A percentile compares a stretch with the other conserved stretches of the same genome.
These are phyloP conservation scores for Cryptocheilus praepositus DNA, from an alignment of 2,888 invertebrate species.

Conservation along the genomic window DNA sequence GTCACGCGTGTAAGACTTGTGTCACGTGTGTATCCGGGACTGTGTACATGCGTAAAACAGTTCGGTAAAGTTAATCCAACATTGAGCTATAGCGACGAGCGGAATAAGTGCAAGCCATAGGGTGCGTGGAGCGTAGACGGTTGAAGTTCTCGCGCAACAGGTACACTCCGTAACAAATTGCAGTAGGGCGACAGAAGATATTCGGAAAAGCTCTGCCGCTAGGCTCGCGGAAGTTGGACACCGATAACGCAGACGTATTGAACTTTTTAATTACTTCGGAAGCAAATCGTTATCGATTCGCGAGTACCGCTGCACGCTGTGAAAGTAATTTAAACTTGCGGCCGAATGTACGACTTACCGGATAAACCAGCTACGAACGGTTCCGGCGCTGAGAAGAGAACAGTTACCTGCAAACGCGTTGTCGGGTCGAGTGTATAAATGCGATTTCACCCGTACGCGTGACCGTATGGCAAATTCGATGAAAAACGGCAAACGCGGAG, in stretches of 20 bases:
- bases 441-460: too few relatives aligned
- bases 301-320: constrained; percentile 16
- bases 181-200: constrained; percentile 7
- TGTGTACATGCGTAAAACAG: neutral
- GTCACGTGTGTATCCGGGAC: neutral
- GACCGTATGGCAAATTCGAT: too few relatives aligned
- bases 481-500: neutral
- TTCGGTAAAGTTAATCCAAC: too few relatives aligned
- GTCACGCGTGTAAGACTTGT: neutral
- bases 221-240: neutral
- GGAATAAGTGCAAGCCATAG: neutral
- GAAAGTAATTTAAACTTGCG: constrained; percentile 50
- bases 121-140: neutral
- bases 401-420: too few relatives aligned
- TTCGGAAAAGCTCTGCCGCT: neutral
- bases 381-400: too few relatives aligned
- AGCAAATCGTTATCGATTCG: constrained; percentile 38
- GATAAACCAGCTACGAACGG: too few relatives aligned
- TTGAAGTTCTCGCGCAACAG: constrained; percentile 16
- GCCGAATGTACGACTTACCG: neutral
- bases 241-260: constrained; percentile 13
- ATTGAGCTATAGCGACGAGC: too few relatives aligned
- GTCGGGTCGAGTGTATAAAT: too few relatives aligned
- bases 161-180: constrained; percentile 17
- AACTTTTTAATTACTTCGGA: constrained; percentile 47